phyloP scores from a whole-genome alignment of 2,888 invertebrate genomes.

The Vesta saturnalis region DNA sequence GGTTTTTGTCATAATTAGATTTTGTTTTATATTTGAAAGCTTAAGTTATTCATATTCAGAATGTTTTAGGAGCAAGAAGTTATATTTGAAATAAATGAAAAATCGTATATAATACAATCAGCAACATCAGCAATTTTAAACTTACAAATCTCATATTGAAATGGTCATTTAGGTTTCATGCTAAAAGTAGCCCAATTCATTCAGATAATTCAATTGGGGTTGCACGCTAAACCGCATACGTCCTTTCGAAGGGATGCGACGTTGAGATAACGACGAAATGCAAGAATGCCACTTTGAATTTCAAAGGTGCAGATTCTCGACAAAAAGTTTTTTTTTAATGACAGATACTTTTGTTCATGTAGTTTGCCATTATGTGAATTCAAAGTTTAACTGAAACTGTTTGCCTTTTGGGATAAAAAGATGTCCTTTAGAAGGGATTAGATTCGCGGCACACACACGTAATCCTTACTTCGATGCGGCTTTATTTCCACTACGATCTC shows the following conservation, averaged over 20 bases:
- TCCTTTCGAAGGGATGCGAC: slow-evolving; percentile 17
- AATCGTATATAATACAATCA: slow-evolving; percentile 50
- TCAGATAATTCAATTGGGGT: slow-evolving; percentile 38
- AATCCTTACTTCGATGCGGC: slow-evolving; percentile 57
- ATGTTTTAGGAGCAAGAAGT: too few relatives aligned
- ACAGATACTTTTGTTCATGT: slow-evolving; percentile 19
- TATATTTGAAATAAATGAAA: slow-evolving; percentile 6
- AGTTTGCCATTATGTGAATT: slow-evolving; percentile 33
- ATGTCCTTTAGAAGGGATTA: slow-evolving; percentile 32
- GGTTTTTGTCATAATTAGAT: too few relatives aligned
- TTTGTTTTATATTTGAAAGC: too few relatives aligned
- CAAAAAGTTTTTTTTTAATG: background rate
- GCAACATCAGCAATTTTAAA: slow-evolving; percentile 62
- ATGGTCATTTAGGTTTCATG: slow-evolving; percentile 52
- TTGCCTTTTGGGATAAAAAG: slow-evolving; percentile 34
- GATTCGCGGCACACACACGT: slow-evolving; percentile 48
- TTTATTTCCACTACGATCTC: slow-evolving; percentile 57
- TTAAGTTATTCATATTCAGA: too few relatives aligned
- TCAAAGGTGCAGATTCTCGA: too few relatives aligned
- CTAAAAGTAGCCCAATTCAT: slow-evolving; percentile 36
- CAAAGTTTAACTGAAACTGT: slow-evolving; percentile 25
- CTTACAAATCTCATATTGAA: slow-evolving; percentile 60
- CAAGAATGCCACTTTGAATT: too few relatives aligned
- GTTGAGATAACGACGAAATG: too few relatives aligned
- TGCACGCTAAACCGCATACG: slow-evolving; percentile 27